These are phyloP conservation scores for Hypomecis punctinalis DNA, from an alignment of 2,888 invertebrate species.

Conservation along the genomic window DNA sequence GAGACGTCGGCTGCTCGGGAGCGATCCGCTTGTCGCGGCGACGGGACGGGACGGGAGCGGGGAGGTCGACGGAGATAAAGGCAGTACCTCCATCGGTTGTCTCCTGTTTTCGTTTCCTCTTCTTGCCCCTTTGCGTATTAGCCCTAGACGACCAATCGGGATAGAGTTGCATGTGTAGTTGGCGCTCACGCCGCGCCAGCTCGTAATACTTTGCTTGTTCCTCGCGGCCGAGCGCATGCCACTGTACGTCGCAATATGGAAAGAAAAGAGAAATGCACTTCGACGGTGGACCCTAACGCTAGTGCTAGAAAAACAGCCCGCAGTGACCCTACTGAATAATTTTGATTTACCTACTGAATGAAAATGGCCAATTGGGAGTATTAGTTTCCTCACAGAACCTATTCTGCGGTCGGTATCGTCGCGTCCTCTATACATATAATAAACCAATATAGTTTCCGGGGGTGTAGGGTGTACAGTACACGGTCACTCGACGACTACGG, in stretches of 20 bases:
- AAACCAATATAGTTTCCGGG: conserved; percentile 84
- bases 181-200: conserved; percentile 98
- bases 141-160: conserved; percentile 99
- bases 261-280: conserved; percentile 84
- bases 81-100: conserved; percentile 97
- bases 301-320: conserved; percentile 90
- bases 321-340: conserved; percentile 75
- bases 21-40: conserved; percentile 20
- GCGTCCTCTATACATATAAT: conserved; percentile 82
- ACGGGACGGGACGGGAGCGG: conserved; percentile 34
- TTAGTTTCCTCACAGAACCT: conserved; percentile 83
- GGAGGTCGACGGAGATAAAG: conserved; percentile 78
- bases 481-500: conserved; percentile 83
- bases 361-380: conserved; percentile 80
- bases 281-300: conserved; percentile 82
- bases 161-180: conserved; percentile 99
- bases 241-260: conserved; percentile 89
- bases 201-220: conserved; percentile 99
- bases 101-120: conserved; percentile 99
- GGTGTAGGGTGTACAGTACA: conserved; percentile 76
- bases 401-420: conserved; percentile 81
- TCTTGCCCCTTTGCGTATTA: conserved; percentile 99
- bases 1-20: conserved; percentile 67
- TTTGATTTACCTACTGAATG: conserved; percentile 76
- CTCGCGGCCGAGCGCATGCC: conserved; percentile 99